Conservation (phyloP, 2,888 invertebrate genomes). For the Proisotoma minuta region DNA sequence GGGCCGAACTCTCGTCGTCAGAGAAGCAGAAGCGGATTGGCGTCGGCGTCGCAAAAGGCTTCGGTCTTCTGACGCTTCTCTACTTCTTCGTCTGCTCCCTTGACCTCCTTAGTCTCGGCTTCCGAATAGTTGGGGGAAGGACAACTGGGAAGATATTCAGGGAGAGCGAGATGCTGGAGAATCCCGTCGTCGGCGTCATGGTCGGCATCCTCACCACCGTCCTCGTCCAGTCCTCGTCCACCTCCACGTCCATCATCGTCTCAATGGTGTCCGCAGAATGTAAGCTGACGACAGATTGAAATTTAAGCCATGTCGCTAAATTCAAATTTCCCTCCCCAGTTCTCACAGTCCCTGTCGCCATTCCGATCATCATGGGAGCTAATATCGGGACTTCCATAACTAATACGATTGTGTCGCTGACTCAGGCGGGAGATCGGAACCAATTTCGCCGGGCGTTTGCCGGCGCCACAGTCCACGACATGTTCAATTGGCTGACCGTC, state of each 20-base stretch:
- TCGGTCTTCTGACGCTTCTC: constrained; percentile 49
- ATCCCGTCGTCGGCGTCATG: constrained; percentile 54
- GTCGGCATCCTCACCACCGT: constrained; percentile 56
- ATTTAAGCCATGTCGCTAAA: no score
- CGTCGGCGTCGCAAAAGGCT: constrained; percentile 42
- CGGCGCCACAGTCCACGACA: constrained; percentile 58
- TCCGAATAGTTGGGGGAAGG: constrained; percentile 50
- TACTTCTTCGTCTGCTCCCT: constrained; percentile 53
- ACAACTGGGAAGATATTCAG: constrained; percentile 49
- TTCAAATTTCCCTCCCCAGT: constrained; percentile 49
- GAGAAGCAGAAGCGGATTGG: constrained; percentile 47
- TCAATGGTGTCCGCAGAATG: constrained; percentile 52
- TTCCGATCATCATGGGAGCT: constrained; percentile 56
- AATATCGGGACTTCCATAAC: constrained; percentile 57
- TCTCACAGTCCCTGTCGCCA: constrained; percentile 51
- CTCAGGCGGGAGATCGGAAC: constrained; percentile 51
- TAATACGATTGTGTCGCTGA: constrained; percentile 55
- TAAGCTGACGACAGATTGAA: no score
- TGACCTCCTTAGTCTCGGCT: constrained; percentile 51
- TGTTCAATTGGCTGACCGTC: constrained; percentile 58
- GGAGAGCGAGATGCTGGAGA: constrained; percentile 52
- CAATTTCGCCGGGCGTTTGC: constrained; percentile 57
- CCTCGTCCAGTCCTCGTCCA: constrained; percentile 56
- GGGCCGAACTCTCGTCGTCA: constrained; percentile 31
- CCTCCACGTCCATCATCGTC: constrained; percentile 55